These are phyloP conservation scores for Mystacides longicornis DNA, from an alignment of 2,888 invertebrate genomes.

Conservation along the genomic window DNA sequence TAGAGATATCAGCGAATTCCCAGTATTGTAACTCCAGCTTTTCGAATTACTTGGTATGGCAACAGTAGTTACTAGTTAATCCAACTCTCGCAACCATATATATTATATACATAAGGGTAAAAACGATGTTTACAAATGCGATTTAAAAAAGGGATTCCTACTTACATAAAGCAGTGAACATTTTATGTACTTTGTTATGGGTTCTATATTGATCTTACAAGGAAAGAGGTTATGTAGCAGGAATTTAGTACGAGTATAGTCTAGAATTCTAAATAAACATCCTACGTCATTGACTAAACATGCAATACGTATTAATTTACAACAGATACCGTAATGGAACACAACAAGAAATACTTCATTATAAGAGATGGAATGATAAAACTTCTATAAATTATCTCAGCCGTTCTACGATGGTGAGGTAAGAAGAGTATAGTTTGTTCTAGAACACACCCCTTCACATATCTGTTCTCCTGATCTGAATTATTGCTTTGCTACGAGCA, in stretches of 20 bases:
- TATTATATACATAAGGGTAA: no score
- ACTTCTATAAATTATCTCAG: neutral
- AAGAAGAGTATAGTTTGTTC: neutral
- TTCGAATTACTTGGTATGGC: no score
- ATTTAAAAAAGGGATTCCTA: no score
- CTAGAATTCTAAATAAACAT: neutral
- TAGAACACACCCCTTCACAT: neutral
- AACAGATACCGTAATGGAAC: neutral
- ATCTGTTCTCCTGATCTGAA: slow-evolving; percentile 1
- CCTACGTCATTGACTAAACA: neutral
- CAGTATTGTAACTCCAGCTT: no score
- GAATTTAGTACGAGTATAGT: neutral
- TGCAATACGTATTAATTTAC: neutral
- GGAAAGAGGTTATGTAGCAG: neutral
- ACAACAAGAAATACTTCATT: neutral
- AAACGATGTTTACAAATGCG: no score
- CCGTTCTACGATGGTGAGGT: neutral
- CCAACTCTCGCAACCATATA: no score
- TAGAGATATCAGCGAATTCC: no score
- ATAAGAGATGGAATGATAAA: neutral
- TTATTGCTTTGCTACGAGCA: neutral
- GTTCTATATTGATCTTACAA: neutral
- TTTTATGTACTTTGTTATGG: neutral
- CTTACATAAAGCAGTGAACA: neutral
- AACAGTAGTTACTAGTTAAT: no score